Base-by-base conservation (phyloP, 1,140 invertebrate species). In the Arctopsyche grandis region DNA sequence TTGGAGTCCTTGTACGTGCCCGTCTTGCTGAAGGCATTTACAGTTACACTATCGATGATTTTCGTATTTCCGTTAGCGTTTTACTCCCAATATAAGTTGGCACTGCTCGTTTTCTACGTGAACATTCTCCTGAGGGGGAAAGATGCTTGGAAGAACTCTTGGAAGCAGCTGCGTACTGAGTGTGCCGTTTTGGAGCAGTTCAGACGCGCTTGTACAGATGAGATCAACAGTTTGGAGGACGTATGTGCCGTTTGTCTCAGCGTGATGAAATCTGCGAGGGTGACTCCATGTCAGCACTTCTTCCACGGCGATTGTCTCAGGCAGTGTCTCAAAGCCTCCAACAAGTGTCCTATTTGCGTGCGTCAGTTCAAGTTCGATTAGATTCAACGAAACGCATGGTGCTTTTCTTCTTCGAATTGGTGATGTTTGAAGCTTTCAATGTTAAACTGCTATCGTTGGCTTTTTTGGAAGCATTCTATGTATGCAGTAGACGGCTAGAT, bases 281-380 rank as follows among this genome's bases (percentile, higher is more conserved):
- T 94, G 0, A 95, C 93, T 0, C 93, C 93, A 0, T 95, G 93
- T 83, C 92, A 92, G 60, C 93, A 95, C 84, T 89, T 93, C 83
- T 95, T 95, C 85, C 93, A 95, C 83, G 92, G 92, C 0, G 92
- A 92, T 83, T 95, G 93, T 84, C 86, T 95, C 19, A 85, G 93
- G 79, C 89, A 90, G 77, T 94, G 93, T 84, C 85, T 94, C 0
- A 92, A 92, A 81, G 88, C 89, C n/a, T 91, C 90, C 22, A 88
- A 93, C 76, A 89, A 90, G 73, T 94, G 93, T 83, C 93, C 93
- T 0, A 91, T 94, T 80, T 94, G 93, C 84, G 93, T 89, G 5
- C 85, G 80, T 4, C 77, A 81, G 22, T 81, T 78, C 60, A 79
- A 69, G 70, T 82, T 82, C 43, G 81, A 82, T n/a, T 77, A 52